phyloP scores from a whole-genome alignment of 2,888 invertebrate genomes.

The Venusia cambrica region DNA sequence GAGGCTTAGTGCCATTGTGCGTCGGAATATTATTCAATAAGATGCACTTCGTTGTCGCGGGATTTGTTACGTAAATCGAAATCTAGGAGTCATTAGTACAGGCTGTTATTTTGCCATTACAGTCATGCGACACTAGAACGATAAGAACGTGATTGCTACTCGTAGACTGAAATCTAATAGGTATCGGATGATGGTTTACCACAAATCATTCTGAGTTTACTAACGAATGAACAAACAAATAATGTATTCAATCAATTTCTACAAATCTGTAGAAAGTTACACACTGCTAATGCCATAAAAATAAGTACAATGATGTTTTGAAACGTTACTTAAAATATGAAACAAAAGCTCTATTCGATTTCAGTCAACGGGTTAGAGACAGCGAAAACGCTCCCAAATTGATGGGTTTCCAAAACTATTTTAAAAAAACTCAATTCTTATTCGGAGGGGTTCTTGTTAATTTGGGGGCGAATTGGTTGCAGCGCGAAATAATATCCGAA shows the following conservation, averaged over 20 bases:
- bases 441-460: conserved; percentile 41
- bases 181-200: too few species aligned
- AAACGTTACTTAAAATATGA: conserved; percentile 7
- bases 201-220: too few species aligned
- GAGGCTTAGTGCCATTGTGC: too few species aligned
- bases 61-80: too few species aligned
- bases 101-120: conserved; percentile 13
- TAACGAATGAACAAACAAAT: too few species aligned
- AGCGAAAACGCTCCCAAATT: conserved; percentile 23
- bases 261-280: not conserved
- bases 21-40: too few species aligned
- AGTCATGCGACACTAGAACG: conserved; percentile 9
- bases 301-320: conserved; percentile 18
- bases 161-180: conserved; percentile 18
- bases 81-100: too few species aligned
- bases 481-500: too few species aligned
- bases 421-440: conserved; percentile 53
- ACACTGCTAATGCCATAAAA: conserved; percentile 9
- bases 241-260: too few species aligned
- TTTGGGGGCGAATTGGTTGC: conserved; percentile 21
- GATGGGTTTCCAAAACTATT: conserved; percentile 41
- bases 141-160: conserved; percentile 6
- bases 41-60: too few species aligned
- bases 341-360: conserved; percentile 13
- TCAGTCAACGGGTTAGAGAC: conserved; percentile 9